These are phyloP conservation scores for Heterochromis multidens DNA, from an alignment of 2,113 vertebrate species.

Conservation along the genomic window DNA sequence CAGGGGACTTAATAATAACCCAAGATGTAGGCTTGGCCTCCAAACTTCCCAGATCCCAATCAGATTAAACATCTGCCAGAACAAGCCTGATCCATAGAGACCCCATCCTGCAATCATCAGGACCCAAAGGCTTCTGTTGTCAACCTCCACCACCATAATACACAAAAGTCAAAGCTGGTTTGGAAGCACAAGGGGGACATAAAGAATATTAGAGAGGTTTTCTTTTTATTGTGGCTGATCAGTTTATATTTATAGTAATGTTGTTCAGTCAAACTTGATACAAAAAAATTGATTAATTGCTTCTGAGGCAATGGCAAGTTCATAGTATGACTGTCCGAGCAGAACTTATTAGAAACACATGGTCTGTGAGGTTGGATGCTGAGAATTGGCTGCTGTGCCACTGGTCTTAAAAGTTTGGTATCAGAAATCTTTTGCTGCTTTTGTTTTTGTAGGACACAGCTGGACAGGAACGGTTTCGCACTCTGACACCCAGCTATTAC, in stretches of 20 bases:
- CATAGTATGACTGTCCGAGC: background rate
- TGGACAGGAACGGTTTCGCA: slow-evolving; percentile 95
- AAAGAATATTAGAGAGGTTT: background rate
- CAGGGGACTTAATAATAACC: background rate
- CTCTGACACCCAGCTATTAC: slow-evolving; percentile 96
- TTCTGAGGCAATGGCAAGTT: background rate
- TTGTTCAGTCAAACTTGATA: background rate
- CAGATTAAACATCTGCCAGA: background rate
- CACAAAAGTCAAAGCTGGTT: background rate
- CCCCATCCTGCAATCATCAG: too few relatives aligned
- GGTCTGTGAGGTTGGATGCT: background rate
- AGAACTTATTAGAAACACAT: background rate
- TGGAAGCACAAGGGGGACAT: background rate
- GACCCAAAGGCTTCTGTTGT: background rate
- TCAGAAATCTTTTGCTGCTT: background rate
- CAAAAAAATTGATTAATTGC: background rate
- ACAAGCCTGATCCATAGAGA: background rate
- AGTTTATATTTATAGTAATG: background rate
- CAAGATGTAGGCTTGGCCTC: background rate
- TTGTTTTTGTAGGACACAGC: slow-evolving; percentile 86
- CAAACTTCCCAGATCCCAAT: background rate
- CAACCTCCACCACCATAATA: background rate
- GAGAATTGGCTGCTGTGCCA: background rate
- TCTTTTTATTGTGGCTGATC: background rate
- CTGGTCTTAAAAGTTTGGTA: background rate